A percentile compares a stretch with the other conserved stretches of the same genome.
Evolutionary conservation across 64 coral and sea anemone genomes (phyloP).

Genomic region (Catalaphyllia jardinei): DNA sequence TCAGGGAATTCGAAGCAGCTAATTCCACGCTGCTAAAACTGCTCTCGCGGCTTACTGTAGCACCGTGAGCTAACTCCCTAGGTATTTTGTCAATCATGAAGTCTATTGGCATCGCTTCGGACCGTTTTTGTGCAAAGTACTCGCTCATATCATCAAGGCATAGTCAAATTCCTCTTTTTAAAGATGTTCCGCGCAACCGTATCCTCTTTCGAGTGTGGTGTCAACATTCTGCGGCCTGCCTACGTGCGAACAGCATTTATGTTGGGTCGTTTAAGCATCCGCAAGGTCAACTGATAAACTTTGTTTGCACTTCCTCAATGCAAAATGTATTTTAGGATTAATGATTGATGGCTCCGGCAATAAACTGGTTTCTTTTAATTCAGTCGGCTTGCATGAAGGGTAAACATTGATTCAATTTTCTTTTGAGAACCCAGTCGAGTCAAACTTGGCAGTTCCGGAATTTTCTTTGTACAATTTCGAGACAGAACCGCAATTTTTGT

Average conservation of each 20-base stretch:
- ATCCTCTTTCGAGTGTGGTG: background rate
- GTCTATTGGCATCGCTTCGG: slow-evolving; percentile 6
- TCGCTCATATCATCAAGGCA: slow-evolving; percentile 30
- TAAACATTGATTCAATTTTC: slow-evolving; percentile 4
- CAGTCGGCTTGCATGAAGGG: background rate
- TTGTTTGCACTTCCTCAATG: slow-evolving; percentile 18
- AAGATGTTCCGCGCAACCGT: background rate
- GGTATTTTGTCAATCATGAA: background rate
- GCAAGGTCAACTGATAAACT: background rate
- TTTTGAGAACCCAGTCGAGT: slow-evolving; percentile 10
- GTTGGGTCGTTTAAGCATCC: background rate
- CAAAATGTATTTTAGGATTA: slow-evolving; percentile 10
- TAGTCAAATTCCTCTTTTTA: slow-evolving; percentile 10
- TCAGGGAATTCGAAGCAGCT: slow-evolving; percentile 19
- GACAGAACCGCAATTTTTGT: background rate
- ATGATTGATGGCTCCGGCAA: slow-evolving; percentile 25
- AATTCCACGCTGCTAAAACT: slow-evolving; percentile 38
- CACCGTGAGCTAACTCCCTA: background rate
- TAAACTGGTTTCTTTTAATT: background rate
- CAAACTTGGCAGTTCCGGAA: slow-evolving; percentile 4
- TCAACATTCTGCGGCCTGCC: background rate
- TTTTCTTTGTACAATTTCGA: background rate
- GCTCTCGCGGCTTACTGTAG: slow-evolving; percentile 14
- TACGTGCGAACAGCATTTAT: slow-evolving; percentile 28
- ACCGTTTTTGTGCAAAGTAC: background rate